Evolutionary conservation across 2,888 invertebrate species (phyloP), one percentile per base, ranked within the genome.

Genomic region (Synergus laeviventris): DNA sequence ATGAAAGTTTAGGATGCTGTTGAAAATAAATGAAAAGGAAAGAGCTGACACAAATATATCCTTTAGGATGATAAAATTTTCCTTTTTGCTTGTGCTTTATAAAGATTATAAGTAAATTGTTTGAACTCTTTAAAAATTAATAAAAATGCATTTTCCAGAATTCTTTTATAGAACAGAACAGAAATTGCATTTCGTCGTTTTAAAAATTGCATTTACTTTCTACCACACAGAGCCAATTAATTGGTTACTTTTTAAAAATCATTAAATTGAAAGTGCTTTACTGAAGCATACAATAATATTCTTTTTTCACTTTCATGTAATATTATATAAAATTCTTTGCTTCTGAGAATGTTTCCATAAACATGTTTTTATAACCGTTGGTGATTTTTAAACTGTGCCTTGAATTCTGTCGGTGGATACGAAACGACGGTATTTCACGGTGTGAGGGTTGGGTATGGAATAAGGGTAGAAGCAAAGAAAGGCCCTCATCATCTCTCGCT

Each of bases 401-500:
- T 70, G 70, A 45, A 70, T 70, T 70, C 45, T 7, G 42, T 45
- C 16, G 18, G 42, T 64, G 42, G n/a, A 36, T 18, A 64, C 39
- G 42, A 64, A 42, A 64, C 39, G 24, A 24, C 42, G 39, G 21
- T 45, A 24, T 66, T 42, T 12, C 39, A 16, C 42, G 18, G 42
- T 66, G 4, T 24, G 12, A 12, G 16, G 24, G 64, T 54, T 54
- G 49, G 49, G 49, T 54, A 45, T 8, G 36, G n/a, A 38, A n/a
- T n/a, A n/a, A 62, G 70, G 45, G 45, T 66, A 9, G 18, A 24
- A 24, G 70, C 45, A 70, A 70, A 70, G 76, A 75, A 74, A 76
- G 62, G 61, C 82, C 79, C 87, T 89, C 89, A 89, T 89, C 89
- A 89, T 89, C 86, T 88, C 88, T 87, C 83, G 87, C 89, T 84